Evolutionary conservation across 2,113 vertebrate genomes (phyloP).

Genomic region (Cryptomyrus ogoouensis): DNA sequence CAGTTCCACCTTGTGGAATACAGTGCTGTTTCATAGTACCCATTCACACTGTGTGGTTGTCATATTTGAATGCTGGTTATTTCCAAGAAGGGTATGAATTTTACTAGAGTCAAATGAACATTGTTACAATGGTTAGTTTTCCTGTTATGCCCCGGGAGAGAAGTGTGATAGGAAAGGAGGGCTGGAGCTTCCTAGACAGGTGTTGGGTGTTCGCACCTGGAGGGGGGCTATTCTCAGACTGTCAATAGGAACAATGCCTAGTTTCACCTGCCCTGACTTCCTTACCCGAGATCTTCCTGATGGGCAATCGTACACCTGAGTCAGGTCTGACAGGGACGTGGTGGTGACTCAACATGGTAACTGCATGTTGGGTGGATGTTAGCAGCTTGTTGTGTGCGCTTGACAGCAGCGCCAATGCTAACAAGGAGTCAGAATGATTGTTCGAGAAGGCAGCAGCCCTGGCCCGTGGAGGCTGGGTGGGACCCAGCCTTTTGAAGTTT

Average conservation of each 20-base stretch:
- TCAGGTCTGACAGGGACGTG: neutral
- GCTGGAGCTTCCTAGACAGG: neutral
- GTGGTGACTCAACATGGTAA: neutral
- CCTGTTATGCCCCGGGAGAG: neutral
- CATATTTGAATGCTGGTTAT: neutral
- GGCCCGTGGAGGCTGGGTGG: neutral
- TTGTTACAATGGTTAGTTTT: neutral
- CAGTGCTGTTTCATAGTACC: neutral
- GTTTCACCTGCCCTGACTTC: neutral
- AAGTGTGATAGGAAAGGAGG: neutral
- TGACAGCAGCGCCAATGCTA: neutral
- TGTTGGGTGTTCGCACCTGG: neutral
- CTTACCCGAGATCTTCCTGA: neutral
- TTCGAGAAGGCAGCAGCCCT: neutral
- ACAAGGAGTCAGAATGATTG: neutral
- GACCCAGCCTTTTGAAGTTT: neutral
- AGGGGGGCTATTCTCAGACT: neutral
- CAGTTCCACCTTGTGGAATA: neutral
- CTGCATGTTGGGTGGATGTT: neutral
- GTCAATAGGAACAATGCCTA: neutral
- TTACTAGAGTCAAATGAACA: neutral
- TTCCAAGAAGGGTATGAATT: neutral
- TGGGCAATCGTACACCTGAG: neutral
- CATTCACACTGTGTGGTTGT: neutral
- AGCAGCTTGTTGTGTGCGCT: neutral